Base-by-base conservation (phyloP, 2,797 vertebrate species). In the Acipenser transmontanus region DNA sequence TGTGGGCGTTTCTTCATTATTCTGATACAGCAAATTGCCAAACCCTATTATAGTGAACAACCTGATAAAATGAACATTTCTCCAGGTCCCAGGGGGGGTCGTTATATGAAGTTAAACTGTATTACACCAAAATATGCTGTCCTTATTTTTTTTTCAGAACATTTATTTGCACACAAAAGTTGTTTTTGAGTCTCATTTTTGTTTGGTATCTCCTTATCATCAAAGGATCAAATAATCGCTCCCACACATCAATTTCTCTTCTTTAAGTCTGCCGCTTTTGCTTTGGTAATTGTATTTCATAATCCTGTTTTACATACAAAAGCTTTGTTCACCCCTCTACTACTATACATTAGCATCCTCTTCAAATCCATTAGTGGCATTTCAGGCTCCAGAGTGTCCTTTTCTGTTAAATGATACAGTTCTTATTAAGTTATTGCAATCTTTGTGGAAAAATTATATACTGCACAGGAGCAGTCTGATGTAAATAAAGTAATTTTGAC, bases 351-450 rank as follows among this genome's bases (percentile, higher is more conserved):
- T 88, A 87, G 81, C 81, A 85, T 78, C 88, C 87, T 89, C 88
- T 91, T 85, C 85, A 87, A 82, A 89, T 85, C 89, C 88, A 91
- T 93, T 92, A 91, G 84, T 80, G 73, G 75, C 79, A 83, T 88
- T 83, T 76, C 76, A 80, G 78, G 82, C 80, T 82, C 81, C 79
- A 80, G 75, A 77, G 81, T 77, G 81, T 77, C 80, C 47, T 71
- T 79, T 73, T 72, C 77, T 84, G 79, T 80, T 83, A 81, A 82
- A 71, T 68, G 85, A 84, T 76, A 83, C 79, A 74, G 70, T 75
- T 81, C 77, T 84, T 87, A 83, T 84, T 83, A 84, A 85, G 78
- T 84, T 83, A 82, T 79, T 56, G 6, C 82, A 76, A 63, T 80
- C 71, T 8, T 68, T 66, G 6, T 47, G 49, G 9, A 59, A 51